phyloP scores from a whole-genome alignment of 2,113 vertebrate species.

The Desmodus rotundus region DNA sequence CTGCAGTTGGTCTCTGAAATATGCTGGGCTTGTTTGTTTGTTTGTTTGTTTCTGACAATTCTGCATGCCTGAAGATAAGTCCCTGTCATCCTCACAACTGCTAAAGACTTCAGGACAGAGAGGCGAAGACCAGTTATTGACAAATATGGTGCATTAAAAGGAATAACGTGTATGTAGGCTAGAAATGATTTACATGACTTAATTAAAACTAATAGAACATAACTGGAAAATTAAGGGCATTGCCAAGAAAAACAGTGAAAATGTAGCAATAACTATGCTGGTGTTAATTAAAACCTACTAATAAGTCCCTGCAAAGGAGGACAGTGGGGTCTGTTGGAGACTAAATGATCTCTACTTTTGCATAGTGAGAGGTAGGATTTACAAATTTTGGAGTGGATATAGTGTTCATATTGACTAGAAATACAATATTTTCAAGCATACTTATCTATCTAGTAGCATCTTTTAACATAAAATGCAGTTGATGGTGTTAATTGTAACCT shows the following conservation, averaged over 20 bases:
- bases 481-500: constrained; percentile 37
- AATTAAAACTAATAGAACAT: background rate
- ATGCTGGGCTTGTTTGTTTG: too few species aligned
- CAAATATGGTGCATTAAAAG: background rate
- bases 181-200: background rate
- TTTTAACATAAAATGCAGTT: constrained; percentile 22
- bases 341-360: background rate
- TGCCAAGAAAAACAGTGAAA: background rate
- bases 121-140: background rate
- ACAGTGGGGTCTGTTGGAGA: background rate
- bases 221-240: background rate
- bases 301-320: background rate
- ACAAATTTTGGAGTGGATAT: background rate
- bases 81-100: background rate
- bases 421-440: constrained; percentile 4
- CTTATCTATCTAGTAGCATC: background rate
- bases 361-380: background rate
- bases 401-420: background rate
- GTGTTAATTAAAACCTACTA: background rate
- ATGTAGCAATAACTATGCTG: background rate
- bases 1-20: background rate
- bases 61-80: background rate
- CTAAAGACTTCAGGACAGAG: background rate
- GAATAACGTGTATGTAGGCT: background rate
- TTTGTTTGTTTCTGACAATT: background rate